Conservation (phyloP, 2,113 vertebrate species). For the Pelvicachromis taeniatus region DNA sequence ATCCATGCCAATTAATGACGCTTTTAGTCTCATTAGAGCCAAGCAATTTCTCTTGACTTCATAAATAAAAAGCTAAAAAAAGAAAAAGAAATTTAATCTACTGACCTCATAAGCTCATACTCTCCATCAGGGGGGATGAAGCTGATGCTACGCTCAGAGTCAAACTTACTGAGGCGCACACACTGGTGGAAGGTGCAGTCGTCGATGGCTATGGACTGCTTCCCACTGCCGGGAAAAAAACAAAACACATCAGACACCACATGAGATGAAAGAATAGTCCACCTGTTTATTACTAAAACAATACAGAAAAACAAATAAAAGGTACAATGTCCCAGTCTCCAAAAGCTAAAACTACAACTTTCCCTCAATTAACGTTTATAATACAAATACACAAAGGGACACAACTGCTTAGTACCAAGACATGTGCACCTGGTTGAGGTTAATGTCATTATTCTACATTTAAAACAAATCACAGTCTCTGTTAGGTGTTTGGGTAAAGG, state of each 20-base stretch:
- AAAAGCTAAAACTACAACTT: neutral
- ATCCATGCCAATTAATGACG: neutral
- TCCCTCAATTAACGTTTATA: conserved; percentile 2
- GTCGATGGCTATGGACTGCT: conserved; percentile 98
- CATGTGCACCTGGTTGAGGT: neutral
- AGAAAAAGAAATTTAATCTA: neutral
- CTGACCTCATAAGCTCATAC: conserved; percentile 98
- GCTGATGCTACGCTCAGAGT: conserved; percentile 98
- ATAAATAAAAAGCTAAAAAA: neutral
- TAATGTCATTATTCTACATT: conserved; percentile 12
- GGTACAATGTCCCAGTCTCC: neutral
- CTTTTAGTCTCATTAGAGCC: neutral
- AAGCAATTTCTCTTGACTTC: neutral
- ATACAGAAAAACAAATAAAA: neutral
- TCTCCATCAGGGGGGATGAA: conserved; percentile 99
- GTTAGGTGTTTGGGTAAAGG: conserved; percentile 23
- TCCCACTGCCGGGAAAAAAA: conserved; percentile 77
- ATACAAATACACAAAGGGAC: neutral
- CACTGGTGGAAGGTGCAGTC: conserved; percentile 99
- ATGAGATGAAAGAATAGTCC: neutral
- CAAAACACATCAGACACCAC: conserved; percentile 4
- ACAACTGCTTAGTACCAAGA: conserved; percentile 1
- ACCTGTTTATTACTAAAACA: neutral
- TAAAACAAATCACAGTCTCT: neutral
- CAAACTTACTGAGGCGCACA: conserved; percentile 98